A percentile compares a stretch with the other conserved stretches of the same genome.
These are phyloP conservation scores for Leucoraja erinaceus DNA, from an alignment of 2,113 vertebrate genomes.

Conservation along the genomic window DNA sequence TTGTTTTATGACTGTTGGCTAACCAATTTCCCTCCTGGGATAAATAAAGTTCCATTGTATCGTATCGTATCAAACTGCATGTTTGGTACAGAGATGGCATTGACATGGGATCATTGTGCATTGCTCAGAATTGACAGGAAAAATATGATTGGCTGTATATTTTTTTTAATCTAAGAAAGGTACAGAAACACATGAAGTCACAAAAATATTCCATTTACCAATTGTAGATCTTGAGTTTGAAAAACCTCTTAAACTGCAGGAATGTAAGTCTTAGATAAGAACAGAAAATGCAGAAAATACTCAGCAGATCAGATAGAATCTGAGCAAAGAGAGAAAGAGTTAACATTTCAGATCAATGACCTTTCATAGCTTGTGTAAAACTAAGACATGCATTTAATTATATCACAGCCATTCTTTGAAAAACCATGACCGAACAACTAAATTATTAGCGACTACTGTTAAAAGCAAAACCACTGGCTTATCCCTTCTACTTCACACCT, in stretches of 20 bases:
- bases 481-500: conserved; percentile 6
- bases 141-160: not conserved
- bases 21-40: too few relatives aligned
- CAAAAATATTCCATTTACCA: not conserved
- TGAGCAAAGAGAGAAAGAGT: too few relatives aligned
- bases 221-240: not conserved
- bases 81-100: not conserved
- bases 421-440: conserved; percentile 17
- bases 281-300: too few relatives aligned
- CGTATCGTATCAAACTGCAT: too few relatives aligned
- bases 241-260: not conserved
- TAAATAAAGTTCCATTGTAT: too few relatives aligned
- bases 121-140: not conserved
- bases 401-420: conserved; percentile 6
- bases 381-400: conserved; percentile 10
- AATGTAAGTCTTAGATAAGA: not conserved
- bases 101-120: not conserved
- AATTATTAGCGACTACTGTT: conserved; percentile 19
- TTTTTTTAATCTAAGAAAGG: not conserved
- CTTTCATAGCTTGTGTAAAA: not conserved
- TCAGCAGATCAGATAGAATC: too few relatives aligned
- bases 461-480: not conserved
- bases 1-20: too few relatives aligned
- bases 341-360: too few relatives aligned
- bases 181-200: not conserved